Conservation (phyloP, 2,113 vertebrate genomes). For the Sardina pilchardus region DNA sequence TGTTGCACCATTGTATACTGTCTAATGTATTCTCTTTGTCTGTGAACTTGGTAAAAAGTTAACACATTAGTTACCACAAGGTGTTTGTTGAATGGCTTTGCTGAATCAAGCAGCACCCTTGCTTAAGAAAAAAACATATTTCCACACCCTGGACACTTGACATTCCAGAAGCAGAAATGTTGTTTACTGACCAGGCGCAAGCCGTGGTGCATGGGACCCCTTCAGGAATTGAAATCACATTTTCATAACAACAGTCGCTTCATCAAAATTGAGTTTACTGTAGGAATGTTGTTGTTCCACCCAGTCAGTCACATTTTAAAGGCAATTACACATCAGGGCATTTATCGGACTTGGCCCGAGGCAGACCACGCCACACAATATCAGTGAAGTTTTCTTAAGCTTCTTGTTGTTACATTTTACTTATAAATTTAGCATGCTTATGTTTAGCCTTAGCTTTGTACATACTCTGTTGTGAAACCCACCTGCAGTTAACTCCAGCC, state of each 20-base stretch:
- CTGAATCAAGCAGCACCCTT: background rate
- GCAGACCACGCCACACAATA: background rate
- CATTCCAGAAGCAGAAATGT: background rate
- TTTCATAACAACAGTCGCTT: conserved; percentile 17
- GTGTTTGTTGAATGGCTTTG: background rate
- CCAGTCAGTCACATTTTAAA: conserved; percentile 4
- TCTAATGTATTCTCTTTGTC: background rate
- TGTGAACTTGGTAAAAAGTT: background rate
- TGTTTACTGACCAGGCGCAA: background rate
- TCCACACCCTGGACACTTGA: background rate
- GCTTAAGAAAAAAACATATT: background rate
- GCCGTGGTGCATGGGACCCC: background rate
- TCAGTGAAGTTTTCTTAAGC: background rate
- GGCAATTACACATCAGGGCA: background rate
- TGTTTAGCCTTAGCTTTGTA: background rate
- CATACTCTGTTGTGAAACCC: background rate
- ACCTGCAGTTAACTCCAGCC: background rate
- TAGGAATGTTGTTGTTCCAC: conserved; percentile 12
- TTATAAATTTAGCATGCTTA: background rate
- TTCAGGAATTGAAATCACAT: background rate
- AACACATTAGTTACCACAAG: background rate
- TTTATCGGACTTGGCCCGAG: background rate
- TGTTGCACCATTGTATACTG: background rate
- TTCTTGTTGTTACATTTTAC: background rate
- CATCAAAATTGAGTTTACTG: conserved; percentile 15